Conservation (phyloP, 2,113 vertebrate genomes). For the Rhinolophus ferrumequinum region DNA sequence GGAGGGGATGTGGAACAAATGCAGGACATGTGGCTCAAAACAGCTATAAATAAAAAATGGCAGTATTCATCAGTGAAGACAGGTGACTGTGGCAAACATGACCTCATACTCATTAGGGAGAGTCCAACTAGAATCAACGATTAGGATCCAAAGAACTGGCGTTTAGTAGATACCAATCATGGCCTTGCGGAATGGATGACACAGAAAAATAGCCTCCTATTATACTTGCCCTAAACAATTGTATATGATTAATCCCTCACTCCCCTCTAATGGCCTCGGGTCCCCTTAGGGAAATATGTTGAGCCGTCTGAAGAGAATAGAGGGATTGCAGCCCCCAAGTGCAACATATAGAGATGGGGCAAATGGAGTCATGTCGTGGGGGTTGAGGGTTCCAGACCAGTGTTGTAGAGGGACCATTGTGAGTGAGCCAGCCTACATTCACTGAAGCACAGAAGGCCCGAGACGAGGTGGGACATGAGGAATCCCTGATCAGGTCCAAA, state of each 20-base stretch:
- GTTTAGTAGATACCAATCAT: background rate
- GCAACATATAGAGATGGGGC: background rate
- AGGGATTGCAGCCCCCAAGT: background rate
- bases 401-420: background rate
- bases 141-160: background rate
- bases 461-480: background rate
- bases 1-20: background rate
- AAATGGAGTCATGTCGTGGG: background rate
- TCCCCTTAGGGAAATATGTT: background rate
- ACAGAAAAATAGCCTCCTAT: background rate
- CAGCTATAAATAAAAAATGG: background rate
- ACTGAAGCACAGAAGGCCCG: background rate
- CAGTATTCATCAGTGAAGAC: background rate
- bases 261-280: background rate
- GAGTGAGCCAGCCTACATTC: background rate
- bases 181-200: background rate
- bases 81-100: background rate
- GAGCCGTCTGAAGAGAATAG: background rate
- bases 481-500: background rate
- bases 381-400: background rate
- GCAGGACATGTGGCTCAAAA: background rate
- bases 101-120: background rate
- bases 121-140: background rate
- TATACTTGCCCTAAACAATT: too few relatives aligned
- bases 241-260: background rate